phyloP scores from a whole-genome alignment of 2,113 vertebrate genomes.

The Telmatochromis sp. region DNA sequence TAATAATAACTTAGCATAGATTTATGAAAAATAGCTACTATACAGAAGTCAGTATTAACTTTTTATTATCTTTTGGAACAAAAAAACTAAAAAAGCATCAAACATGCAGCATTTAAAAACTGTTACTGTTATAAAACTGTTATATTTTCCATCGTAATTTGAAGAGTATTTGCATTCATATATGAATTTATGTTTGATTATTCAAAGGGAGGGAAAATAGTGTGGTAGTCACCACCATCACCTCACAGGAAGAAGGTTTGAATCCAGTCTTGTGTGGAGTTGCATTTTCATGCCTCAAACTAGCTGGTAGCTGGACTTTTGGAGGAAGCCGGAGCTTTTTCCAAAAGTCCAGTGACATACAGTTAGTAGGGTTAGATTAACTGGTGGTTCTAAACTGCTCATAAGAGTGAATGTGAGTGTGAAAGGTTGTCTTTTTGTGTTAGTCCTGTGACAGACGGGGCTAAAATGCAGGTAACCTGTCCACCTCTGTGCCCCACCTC shows the following conservation, averaged over 20 bases:
- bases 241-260: not conserved
- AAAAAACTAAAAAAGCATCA: fast-evolving
- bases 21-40: not conserved
- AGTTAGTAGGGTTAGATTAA: not conserved
- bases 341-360: fast-evolving
- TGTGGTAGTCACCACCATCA: not conserved
- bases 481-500: not conserved
- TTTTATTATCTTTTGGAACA: not conserved
- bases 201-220: fast-evolving
- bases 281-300: not conserved
- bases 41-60: not conserved
- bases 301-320: not conserved
- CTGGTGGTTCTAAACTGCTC: not conserved
- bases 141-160: not conserved
- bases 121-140: not conserved
- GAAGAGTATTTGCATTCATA: not conserved
- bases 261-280: not conserved
- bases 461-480: not conserved
- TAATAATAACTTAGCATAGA: not conserved
- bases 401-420: not conserved
- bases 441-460: not conserved
- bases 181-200: not conserved
- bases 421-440: not conserved
- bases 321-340: fast-evolving
- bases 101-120: not conserved